These are phyloP conservation scores for Eilema depressum DNA, from an alignment of 2,888 invertebrate species.

Conservation along the genomic window DNA sequence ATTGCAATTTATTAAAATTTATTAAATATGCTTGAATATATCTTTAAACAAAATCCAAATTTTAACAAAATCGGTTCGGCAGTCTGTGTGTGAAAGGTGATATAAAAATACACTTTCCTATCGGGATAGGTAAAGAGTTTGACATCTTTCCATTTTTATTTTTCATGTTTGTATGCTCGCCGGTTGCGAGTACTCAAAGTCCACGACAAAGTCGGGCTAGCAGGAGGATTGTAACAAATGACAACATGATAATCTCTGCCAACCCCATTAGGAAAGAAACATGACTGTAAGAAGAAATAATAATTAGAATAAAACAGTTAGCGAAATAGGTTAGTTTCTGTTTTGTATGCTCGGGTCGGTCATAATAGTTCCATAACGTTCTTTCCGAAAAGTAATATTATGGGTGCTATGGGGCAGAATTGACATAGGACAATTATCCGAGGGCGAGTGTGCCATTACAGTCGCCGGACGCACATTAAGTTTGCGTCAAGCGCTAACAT, in stretches of 20 bases:
- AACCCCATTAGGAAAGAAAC: neutral
- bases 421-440: conserved; percentile 82
- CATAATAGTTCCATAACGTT: conserved; percentile 50
- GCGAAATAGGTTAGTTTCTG: conserved; percentile 33
- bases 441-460: conserved; percentile 79
- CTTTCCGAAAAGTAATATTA: conserved; percentile 56
- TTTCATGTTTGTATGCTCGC: too few species aligned
- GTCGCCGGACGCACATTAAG: conserved; percentile 83
- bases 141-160: too few species aligned
- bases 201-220: too few species aligned
- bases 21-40: too few species aligned
- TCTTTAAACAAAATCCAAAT: too few species aligned
- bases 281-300: conserved; percentile 30
- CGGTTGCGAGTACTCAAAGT: too few species aligned
- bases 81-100: too few species aligned
- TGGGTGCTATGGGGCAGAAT: conserved; percentile 69
- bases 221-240: too few species aligned
- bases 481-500: conserved; percentile 80
- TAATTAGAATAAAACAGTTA: conserved; percentile 36
- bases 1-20: neutral
- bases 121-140: too few species aligned
- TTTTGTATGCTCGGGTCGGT: conserved; percentile 32
- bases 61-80: too few species aligned
- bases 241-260: too few species aligned
- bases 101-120: too few species aligned